Evolutionary conservation across 2,888 invertebrate species (phyloP), one percentile per base, ranked within the genome.

Genomic region (Alsophila aescularia): DNA sequence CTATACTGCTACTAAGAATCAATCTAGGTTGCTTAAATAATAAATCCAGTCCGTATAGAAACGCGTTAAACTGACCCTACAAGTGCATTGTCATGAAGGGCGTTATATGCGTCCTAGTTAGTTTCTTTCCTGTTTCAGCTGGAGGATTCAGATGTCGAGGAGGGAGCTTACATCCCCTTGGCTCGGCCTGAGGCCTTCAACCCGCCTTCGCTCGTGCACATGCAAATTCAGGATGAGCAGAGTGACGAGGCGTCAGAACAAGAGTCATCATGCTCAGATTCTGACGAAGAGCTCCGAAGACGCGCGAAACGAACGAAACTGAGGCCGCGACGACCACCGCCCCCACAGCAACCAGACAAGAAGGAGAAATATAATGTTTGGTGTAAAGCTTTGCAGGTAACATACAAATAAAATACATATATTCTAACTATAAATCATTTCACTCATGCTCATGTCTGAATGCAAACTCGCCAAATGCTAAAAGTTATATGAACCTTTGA

Each of bases 301-400:
- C 85, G 83, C 13, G 79, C 86, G 0, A 95, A 95, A 69, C 93
- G 93, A 53, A 92, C 93, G 7, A 89, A 93, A 47, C 67, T 90
- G 52, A 81, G 86, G 3, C 90, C 81, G 34, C 73, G 78, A 42
- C 73, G 81, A 51, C 79, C 81, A 39, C 73, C 74, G 47, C 72
- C 75, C 44, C 79, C 69, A 50, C 45, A 76, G 10, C 87, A 88
- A 12, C 67, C 88, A 0, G 91, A 85, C 14, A 94, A 92, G 66
- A 93, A 92, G 60, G 95, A 94, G 52, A 95, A 95, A 80, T 96
- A 96, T 73, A 95, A 96, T 80, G 93, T 97, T 63, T 97, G 97
- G 97, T 93, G 93, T 62, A 93, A 92, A 58, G 88, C 93, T 16
- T 77, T 94, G 61, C 84, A 91, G 86, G 92, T 90, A 66, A 58